Evolutionary conservation across 1,140 invertebrate genomes (phyloP).

Genomic region (Cotesia vestalis): DNA sequence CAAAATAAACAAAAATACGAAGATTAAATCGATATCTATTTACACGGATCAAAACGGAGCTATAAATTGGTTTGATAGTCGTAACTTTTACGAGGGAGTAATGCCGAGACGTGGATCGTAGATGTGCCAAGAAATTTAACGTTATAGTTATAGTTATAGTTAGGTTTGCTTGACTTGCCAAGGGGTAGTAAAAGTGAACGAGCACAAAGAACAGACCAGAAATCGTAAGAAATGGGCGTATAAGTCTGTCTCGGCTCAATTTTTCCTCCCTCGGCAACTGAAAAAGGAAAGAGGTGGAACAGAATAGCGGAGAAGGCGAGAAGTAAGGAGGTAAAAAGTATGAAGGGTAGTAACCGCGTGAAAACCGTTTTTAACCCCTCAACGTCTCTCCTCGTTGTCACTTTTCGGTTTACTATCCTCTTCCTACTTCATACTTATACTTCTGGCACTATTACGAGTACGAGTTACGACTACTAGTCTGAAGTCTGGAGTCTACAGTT

Average conservation of each 20-base stretch:
- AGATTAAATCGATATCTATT: constrained; percentile 22
- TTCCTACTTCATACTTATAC: constrained; percentile 15
- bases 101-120: background rate
- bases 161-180: too few relatives aligned
- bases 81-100: constrained; percentile 24
- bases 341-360: constrained; percentile 34
- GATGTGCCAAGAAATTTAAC: too few relatives aligned
- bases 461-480: too few relatives aligned
- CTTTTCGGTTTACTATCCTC: constrained; percentile 8
- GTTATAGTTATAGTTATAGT: too few relatives aligned
- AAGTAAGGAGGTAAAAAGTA: constrained; percentile 11
- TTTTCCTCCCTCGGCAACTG: too few relatives aligned
- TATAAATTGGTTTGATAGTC: constrained; percentile 25
- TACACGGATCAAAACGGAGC: constrained; percentile 20
- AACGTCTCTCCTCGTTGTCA: background rate
- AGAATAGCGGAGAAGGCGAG: background rate
- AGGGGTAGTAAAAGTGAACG: too few relatives aligned
- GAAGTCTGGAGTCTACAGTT: too few relatives aligned
- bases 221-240: too few relatives aligned
- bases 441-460: background rate
- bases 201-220: too few relatives aligned
- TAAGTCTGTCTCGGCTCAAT: too few relatives aligned
- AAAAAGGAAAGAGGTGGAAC: too few relatives aligned
- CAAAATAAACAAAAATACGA: background rate
- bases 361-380: constrained; percentile 46